Conservation (phyloP, 2,888 invertebrate species). For the Loripinus fragilis region DNA sequence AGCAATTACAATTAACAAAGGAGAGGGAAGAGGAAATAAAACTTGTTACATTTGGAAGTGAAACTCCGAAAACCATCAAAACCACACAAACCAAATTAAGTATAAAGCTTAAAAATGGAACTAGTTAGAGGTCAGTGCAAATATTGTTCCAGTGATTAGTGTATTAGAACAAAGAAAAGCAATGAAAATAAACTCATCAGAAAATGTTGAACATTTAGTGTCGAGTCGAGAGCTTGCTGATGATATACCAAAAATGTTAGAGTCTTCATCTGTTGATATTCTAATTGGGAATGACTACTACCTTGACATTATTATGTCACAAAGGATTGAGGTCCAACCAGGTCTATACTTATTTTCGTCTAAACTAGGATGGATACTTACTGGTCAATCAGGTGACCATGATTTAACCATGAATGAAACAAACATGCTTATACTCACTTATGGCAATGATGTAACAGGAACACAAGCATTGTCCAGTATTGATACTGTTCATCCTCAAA, state of each 20-base stretch:
- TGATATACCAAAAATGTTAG: constrained; percentile 2
- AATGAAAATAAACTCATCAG: not conserved
- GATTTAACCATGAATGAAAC: not conserved
- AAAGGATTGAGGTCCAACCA: constrained; percentile 15
- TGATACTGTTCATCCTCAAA: not conserved
- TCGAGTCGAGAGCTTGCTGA: constrained; percentile 1
- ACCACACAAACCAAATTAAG: constrained; percentile 20
- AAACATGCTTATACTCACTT: not conserved
- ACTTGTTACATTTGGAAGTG: constrained; percentile 25
- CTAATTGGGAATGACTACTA: constrained; percentile 23
- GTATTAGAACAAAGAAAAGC: constrained; percentile 25
- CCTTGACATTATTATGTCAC: constrained; percentile 18
- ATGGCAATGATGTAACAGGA: not conserved
- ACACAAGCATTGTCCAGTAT: not conserved
- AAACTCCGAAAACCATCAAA: constrained; percentile 18
- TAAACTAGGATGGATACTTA: constrained; percentile 24
- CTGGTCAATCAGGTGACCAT: constrained; percentile 7
- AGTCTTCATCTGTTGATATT: not conserved
- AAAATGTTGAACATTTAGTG: not conserved
- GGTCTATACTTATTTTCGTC: constrained; percentile 15
- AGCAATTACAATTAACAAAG: not conserved
- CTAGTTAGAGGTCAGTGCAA: constrained; percentile 19
- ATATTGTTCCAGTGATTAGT: constrained; percentile 32
- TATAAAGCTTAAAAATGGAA: constrained; percentile 17
- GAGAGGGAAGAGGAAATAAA: constrained; percentile 23